Evolutionary conservation across 2,113 vertebrate genomes (phyloP).

Genomic region (Melanerpes aurifrons): DNA sequence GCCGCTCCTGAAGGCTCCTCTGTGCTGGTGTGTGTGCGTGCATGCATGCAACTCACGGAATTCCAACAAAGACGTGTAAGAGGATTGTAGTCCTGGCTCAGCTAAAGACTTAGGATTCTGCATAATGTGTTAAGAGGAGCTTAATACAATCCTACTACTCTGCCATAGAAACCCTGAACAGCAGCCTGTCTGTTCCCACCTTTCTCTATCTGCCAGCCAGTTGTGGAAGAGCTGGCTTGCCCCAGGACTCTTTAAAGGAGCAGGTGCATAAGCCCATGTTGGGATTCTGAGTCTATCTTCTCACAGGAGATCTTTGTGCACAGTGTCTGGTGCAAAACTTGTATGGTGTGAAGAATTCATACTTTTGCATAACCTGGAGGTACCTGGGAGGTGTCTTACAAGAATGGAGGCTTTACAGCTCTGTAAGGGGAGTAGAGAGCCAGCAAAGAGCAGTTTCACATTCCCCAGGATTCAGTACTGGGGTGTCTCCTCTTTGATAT

Average conservation of each 20-base stretch:
- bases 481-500: no score
- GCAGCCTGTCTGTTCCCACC: conserved; percentile 61
- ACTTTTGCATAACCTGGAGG: neutral
- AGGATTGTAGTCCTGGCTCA: conserved; percentile 62
- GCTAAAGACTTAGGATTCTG: conserved; percentile 64
- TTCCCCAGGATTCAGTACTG: neutral
- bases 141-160: conserved; percentile 67
- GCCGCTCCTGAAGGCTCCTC: conserved; percentile 52
- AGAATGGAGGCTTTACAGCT: neutral
- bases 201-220: conserved; percentile 60
- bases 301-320: neutral
- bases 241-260: conserved; percentile 19
- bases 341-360: fast-evolving
- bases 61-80: conserved; percentile 65
- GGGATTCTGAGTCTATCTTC: neutral
- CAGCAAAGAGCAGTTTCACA: neutral
- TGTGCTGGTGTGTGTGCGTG: conserved; percentile 55
- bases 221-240: conserved; percentile 21
- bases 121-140: conserved; percentile 65
- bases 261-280: conserved; percentile 10
- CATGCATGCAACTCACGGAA: conserved; percentile 54
- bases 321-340: neutral
- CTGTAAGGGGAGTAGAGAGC: neutral
- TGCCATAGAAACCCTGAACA: conserved; percentile 62
- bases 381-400: neutral